Evolutionary conservation across 2,797 vertebrate genomes (phyloP).

Genomic region (Caiman crocodilus): DNA sequence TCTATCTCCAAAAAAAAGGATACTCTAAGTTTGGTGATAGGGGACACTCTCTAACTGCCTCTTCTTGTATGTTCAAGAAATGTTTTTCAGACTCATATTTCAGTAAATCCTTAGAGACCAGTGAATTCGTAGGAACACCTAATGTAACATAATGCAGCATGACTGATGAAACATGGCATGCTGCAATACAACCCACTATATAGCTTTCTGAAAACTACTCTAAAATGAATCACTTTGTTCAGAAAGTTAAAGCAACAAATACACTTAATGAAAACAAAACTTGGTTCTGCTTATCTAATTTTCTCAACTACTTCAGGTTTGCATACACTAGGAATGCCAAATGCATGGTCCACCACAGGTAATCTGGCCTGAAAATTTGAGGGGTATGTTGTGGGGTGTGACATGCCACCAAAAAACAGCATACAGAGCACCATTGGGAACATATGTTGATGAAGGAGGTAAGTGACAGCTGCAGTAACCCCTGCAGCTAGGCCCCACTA

Average conservation of each 20-base stretch:
- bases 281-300: slow-evolving; percentile 48
- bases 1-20: not conserved
- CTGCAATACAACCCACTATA: slow-evolving; percentile 51
- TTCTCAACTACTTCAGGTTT: slow-evolving; percentile 13
- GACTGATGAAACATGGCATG: slow-evolving; percentile 77
- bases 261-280: slow-evolving; percentile 3
- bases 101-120: slow-evolving; percentile 70
- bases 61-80: slow-evolving; percentile 60
- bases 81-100: slow-evolving; percentile 69
- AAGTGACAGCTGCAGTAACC: too few species aligned
- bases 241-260: slow-evolving; percentile 49
- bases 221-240: slow-evolving; percentile 66
- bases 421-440: too few species aligned
- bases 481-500: too few species aligned
- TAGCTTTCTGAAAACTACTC: slow-evolving; percentile 68
- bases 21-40: not conserved
- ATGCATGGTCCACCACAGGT: too few species aligned
- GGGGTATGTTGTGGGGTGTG: too few species aligned
- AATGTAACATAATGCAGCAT: slow-evolving; percentile 72
- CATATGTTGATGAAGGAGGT: too few species aligned
- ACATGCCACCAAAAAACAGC: too few species aligned
- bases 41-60: slow-evolving; percentile 19
- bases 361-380: too few species aligned
- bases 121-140: slow-evolving; percentile 75
- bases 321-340: too few species aligned